A percentile compares a stretch with the other conserved stretches of the same genome.
phyloP scores from a whole-genome alignment of 2,888 invertebrate species.

The Chironomus tentans region DNA sequence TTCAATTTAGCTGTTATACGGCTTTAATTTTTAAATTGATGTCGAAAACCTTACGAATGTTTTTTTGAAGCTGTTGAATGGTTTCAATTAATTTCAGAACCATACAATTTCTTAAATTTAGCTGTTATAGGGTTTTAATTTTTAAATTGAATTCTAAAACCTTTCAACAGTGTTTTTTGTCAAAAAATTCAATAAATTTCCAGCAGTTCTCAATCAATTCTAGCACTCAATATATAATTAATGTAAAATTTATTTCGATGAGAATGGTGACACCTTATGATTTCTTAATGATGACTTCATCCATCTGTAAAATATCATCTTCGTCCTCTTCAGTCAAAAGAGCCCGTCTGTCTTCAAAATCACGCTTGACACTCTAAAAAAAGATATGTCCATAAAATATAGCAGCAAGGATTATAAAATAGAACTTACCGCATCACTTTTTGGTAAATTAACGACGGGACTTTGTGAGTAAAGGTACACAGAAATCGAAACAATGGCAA shows the following conservation, averaged over 20 bases:
- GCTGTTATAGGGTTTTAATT: too few relatives aligned
- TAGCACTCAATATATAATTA: not conserved
- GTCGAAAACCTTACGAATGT: too few relatives aligned
- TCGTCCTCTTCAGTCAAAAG: conserved; percentile 13
- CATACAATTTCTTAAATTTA: too few relatives aligned
- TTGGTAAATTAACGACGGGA: conserved; percentile 58
- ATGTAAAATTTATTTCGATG: not conserved
- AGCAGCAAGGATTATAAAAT: not conserved
- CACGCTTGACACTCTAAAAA: not conserved
- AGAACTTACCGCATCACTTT: not conserved
- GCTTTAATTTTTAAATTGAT: too few relatives aligned
- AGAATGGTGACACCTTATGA: not conserved
- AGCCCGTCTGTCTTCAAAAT: conserved; percentile 1
- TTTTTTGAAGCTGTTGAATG: too few relatives aligned
- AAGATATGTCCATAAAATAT: not conserved
- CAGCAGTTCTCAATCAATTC: too few relatives aligned
- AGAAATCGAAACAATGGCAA: conserved; percentile 71
- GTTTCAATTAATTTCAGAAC: too few relatives aligned
- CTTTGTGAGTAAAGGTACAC: conserved; percentile 81
- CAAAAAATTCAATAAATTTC: too few relatives aligned
- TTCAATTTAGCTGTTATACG: too few relatives aligned
- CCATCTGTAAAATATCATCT: conserved; percentile 1
- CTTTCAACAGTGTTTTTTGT: too few relatives aligned
- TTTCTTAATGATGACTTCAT: conserved; percentile 3
- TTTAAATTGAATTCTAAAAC: too few relatives aligned